A percentile compares a stretch with the other conserved stretches of the same genome.
These are phyloP conservation scores for Periparus ater DNA, from an alignment of 2,797 vertebrate species.

Conservation along the genomic window DNA sequence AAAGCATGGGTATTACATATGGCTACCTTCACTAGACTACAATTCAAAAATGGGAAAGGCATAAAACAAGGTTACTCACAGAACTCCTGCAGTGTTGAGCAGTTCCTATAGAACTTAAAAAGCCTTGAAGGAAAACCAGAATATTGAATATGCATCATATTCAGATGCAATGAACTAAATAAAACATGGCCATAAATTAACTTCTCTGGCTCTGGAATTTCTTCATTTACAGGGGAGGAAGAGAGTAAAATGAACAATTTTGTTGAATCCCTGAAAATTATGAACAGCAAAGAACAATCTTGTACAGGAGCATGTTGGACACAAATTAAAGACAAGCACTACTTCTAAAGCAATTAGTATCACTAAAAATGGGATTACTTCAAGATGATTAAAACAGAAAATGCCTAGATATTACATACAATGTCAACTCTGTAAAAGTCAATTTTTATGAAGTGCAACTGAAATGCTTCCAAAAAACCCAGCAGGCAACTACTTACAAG, in stretches of 20 bases:
- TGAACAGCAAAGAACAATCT: not conserved
- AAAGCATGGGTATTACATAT: not conserved
- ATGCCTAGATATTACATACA: not conserved
- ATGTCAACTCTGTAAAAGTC: not conserved
- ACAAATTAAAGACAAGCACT: not conserved
- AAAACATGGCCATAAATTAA: not conserved
- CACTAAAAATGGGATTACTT: not conserved
- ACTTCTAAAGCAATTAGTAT: not conserved
- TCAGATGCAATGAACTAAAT: not conserved
- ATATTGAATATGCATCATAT: not conserved
- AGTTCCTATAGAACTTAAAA: not conserved
- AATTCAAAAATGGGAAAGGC: slow-evolving; percentile 3
- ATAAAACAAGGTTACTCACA: not conserved
- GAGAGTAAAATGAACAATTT: not conserved
- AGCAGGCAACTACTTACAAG: not conserved
- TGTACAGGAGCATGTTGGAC: not conserved
- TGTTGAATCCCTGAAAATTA: not conserved
- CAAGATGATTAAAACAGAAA: not conserved
- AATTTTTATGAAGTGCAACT: not conserved
- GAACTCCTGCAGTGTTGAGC: not conserved
- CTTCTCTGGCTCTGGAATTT: not conserved
- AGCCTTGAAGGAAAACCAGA: not conserved
- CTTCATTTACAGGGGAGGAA: not conserved
- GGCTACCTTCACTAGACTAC: not conserved
- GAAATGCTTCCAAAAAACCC: not conserved